Percentiles rank a stretch among this genome's conserved stretches.
These are phyloP conservation scores for Rhagophthalmus giganteus DNA, from an alignment of 2,888 invertebrate genomes.

Conservation along the genomic window DNA sequence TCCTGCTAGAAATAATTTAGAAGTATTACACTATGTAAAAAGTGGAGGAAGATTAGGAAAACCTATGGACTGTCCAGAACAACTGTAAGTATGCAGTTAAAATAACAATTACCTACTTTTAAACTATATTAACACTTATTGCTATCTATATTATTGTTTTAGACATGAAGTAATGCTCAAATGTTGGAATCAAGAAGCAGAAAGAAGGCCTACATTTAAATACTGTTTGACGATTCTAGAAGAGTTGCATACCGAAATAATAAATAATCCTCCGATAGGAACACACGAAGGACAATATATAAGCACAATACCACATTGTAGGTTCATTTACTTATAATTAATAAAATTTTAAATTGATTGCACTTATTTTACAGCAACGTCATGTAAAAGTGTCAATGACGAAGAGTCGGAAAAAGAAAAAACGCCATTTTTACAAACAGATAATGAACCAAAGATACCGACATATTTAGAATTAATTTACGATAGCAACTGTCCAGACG, in stretches of 20 bases:
- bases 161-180: conserved; percentile 83
- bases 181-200: conserved; percentile 86
- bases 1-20: conserved; percentile 87
- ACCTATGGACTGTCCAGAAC: conserved; percentile 82
- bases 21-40: conserved; percentile 88
- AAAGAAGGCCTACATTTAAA: conserved; percentile 85
- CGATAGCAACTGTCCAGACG: conserved; percentile 33
- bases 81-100: conserved; percentile 75
- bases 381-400: conserved; percentile 20
- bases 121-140: no score
- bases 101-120: no score
- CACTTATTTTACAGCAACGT: conserved; percentile 17
- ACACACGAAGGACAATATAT: conserved; percentile 58
- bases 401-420: conserved; percentile 24
- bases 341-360: no score
- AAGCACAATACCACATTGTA: conserved; percentile 54
- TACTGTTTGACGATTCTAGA: conserved; percentile 72
- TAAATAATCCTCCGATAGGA: conserved; percentile 50
- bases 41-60: conserved; percentile 83
- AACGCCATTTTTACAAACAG: conserved; percentile 21
- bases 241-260: conserved; percentile 46
- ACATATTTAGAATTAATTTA: conserved; percentile 40
- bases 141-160: no score
- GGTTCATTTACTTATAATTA: no score
- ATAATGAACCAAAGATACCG: conserved; percentile 30